Evolutionary conservation across 2,888 invertebrate species (phyloP).

Genomic region (Auanema freiburgensis): DNA sequence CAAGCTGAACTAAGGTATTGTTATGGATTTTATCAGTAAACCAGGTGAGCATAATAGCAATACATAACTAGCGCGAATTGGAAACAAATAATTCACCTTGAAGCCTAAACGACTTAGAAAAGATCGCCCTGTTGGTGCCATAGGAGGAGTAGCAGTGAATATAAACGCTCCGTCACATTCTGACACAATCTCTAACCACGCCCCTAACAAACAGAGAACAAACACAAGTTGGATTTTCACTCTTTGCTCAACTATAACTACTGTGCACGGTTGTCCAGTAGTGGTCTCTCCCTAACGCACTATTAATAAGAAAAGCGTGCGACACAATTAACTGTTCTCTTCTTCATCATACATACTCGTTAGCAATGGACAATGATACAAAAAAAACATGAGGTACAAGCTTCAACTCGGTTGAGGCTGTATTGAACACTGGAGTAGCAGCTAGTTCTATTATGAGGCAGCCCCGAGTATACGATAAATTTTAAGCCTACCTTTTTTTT

Average conservation of each 20-base stretch:
- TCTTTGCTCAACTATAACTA: slow-evolving; percentile 34
- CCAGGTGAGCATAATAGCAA: too few species aligned
- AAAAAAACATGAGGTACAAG: too few species aligned
- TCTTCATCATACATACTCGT: too few species aligned
- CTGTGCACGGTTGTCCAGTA: slow-evolving; percentile 30
- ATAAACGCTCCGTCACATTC: slow-evolving; percentile 37
- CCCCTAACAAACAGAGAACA: slow-evolving; percentile 30
- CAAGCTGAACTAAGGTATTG: too few species aligned
- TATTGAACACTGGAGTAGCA: too few species aligned
- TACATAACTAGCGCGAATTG: slow-evolving; percentile 6
- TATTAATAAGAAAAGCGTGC: too few species aligned
- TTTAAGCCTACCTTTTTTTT: slow-evolving; percentile 16
- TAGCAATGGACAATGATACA: too few species aligned
- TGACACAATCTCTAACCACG: slow-evolving; percentile 30
- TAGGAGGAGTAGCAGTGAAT: slow-evolving; percentile 34
- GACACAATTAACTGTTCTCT: too few species aligned
- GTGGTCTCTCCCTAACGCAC: slow-evolving; percentile 20
- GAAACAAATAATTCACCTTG: slow-evolving; percentile 25
- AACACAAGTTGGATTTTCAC: slow-evolving; percentile 43
- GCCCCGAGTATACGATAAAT: too few species aligned
- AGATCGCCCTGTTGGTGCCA: slow-evolving; percentile 23
- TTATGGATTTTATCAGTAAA: too few species aligned
- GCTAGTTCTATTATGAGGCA: too few species aligned
- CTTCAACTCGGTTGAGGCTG: too few species aligned
- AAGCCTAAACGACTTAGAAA: slow-evolving; percentile 37